Percentiles rank a stretch among this genome's conserved stretches.
Conservation (phyloP, 2,888 invertebrate species). For the Tribolium freemani region DNA sequence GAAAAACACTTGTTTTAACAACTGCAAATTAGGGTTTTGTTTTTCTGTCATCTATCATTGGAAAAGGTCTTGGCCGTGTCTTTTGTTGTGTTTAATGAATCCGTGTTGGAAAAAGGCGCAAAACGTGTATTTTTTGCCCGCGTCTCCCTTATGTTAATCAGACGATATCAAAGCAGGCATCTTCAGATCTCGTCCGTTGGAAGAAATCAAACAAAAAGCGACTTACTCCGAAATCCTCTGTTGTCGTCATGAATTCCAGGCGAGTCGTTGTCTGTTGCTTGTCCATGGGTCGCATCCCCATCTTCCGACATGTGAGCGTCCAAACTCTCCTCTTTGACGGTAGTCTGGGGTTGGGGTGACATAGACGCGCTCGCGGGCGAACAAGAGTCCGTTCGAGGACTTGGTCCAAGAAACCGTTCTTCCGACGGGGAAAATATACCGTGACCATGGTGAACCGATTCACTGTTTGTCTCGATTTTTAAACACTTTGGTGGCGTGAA, state of each 20-base stretch:
- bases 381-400: slow-evolving; percentile 73
- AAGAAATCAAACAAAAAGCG: neutral
- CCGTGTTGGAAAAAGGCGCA: neutral
- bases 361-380: slow-evolving; percentile 75
- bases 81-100: neutral
- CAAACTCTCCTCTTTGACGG: slow-evolving; percentile 71
- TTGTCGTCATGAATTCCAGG: slow-evolving; percentile 66
- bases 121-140: neutral
- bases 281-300: slow-evolving; percentile 69
- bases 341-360: slow-evolving; percentile 66
- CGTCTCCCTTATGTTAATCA: slow-evolving; percentile 2
- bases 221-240: slow-evolving; percentile 75
- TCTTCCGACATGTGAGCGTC: slow-evolving; percentile 74
- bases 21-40: neutral
- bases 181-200: slow-evolving; percentile 3
- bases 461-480: slow-evolving; percentile 68
- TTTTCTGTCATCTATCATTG: neutral
- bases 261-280: slow-evolving; percentile 63
- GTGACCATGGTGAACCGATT: slow-evolving; percentile 60
- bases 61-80: neutral
- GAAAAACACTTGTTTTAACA: neutral
- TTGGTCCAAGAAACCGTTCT: slow-evolving; percentile 66
- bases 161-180: neutral
- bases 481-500: slow-evolving; percentile 80
- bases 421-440: slow-evolving; percentile 67